Conservation (phyloP, 1,140 invertebrate species). For the Thalassaphorura encarpata region DNA sequence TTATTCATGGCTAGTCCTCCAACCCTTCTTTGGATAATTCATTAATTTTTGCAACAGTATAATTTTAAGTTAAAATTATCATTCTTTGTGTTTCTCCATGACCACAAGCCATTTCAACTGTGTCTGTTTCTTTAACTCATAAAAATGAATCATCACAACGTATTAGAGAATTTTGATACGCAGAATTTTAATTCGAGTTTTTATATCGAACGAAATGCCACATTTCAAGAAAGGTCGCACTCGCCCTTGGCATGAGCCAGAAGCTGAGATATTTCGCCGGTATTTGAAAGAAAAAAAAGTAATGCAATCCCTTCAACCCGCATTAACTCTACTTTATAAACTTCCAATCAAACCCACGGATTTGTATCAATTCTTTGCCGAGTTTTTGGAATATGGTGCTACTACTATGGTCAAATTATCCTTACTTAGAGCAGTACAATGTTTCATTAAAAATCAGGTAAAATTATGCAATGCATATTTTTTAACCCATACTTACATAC, state of each 20-base stretch:
- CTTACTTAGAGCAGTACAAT: background rate
- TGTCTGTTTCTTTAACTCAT: too few relatives aligned
- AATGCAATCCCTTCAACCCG: background rate
- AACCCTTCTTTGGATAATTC: too few relatives aligned
- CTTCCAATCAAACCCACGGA: background rate
- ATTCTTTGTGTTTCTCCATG: background rate
- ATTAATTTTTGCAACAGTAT: too few relatives aligned
- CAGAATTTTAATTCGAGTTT: background rate
- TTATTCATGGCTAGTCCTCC: too few relatives aligned
- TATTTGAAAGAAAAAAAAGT: background rate
- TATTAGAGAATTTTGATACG: too few relatives aligned
- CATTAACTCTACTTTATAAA: background rate
- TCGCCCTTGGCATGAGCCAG: background rate
- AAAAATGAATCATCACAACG: too few relatives aligned
- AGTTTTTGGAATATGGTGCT: conserved; percentile 1
- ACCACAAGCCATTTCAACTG: background rate
- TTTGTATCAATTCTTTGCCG: background rate
- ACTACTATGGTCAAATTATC: background rate
- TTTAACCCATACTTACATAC: background rate
- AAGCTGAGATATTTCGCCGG: background rate
- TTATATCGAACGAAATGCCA: background rate
- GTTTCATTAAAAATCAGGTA: background rate
- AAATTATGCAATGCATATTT: background rate
- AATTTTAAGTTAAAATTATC: background rate
- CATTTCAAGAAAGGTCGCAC: background rate